Evolutionary conservation across 2,113 vertebrate species (phyloP).

Genomic region (Enhydra lutris): DNA sequence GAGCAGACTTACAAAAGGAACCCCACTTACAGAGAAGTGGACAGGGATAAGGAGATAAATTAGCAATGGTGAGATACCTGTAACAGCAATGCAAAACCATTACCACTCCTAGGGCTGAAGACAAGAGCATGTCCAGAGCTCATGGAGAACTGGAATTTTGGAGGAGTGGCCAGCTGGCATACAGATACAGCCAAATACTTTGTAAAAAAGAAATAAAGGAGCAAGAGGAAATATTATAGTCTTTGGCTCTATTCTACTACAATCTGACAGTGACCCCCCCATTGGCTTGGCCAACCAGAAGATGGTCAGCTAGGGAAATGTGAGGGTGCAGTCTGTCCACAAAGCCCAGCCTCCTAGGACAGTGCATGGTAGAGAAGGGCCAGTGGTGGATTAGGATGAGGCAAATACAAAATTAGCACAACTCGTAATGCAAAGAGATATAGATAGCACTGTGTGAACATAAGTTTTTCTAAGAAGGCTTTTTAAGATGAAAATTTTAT

Average conservation of each 20-base stretch:
- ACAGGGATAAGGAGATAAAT: neutral
- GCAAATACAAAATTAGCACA: neutral
- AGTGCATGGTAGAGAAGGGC: neutral
- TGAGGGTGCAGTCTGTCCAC: neutral
- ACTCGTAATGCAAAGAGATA: neutral
- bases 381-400: too few relatives aligned
- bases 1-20: neutral
- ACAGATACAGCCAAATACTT: neutral
- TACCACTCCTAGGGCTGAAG: neutral
- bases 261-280: neutral
- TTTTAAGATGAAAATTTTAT: neutral
- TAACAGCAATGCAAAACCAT: neutral
- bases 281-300: fast-evolving
- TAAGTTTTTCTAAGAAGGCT: neutral
- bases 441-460: neutral
- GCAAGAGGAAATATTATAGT: neutral
- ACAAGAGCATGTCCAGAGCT: neutral
- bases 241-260: neutral
- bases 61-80: neutral
- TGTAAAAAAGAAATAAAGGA: neutral
- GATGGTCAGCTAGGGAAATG: neutral
- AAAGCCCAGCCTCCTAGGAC: fast-evolving
- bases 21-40: neutral
- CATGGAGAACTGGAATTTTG: neutral
- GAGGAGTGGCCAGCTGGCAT: neutral